Base-by-base conservation (phyloP, 92 coral and sea anemone genomes). In the Porites evermanni region DNA sequence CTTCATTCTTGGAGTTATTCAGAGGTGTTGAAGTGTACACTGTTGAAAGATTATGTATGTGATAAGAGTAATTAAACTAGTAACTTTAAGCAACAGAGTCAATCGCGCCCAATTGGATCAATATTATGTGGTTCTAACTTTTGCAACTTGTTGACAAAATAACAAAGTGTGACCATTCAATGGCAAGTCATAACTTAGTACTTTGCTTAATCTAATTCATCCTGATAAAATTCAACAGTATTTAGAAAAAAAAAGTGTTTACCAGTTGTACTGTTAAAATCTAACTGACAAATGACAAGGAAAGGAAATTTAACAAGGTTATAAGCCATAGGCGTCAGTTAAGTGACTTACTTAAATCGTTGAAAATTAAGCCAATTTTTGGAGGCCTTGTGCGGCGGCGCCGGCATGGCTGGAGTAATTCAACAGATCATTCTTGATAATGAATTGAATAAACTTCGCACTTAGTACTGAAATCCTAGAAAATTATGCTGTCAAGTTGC, bases 351-450 rank as follows among this genome's bases (percentile, higher is more conserved):
- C 38, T 32, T 64, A 72, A 72, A 73, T 82, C 67, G 79, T 52
- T 73, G 23, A 73, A 72, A 74, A 74, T 73, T 73, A 74, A 74
- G 87, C 87, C 87, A 83, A 74, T 83, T 83, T 83, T 81, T 78
- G 14, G 66, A 13, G 87, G 70, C 74, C 73, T 61, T 74, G 87
- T 74, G 21, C 9, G 7, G 18, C 72, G 98, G 98, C 98, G 98
- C 98, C 98, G 72, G 14, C 17, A 17, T 74, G 98, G 66, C 98
- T 73, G 87, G 79, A 67, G 32, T 72, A 70, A 83, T 88, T 88
- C 75, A 88, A 80, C 54, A 74, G 69, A 82, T 90, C 78, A 91
- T 84, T 86, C 90, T 81, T 90, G 74, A 81, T 92, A 92, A 94
- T 88, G 93, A 82, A 79, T 67, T 83, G 82, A 82, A 89, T 89